phyloP scores from a whole-genome alignment of 2,888 invertebrate species.

The Mimas tiliae region DNA sequence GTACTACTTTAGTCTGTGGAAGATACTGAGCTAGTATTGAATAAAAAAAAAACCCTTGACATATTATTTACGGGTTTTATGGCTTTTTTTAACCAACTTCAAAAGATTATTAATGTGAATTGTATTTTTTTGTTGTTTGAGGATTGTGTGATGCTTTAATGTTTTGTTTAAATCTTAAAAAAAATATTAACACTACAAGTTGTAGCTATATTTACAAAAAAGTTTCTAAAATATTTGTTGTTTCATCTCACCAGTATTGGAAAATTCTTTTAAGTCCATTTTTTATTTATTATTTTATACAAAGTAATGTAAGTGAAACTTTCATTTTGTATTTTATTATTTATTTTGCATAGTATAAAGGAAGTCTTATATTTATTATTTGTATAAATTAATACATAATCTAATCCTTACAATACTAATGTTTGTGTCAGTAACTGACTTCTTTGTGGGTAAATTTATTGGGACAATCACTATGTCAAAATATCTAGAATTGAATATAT shows the following conservation, averaged over 20 bases:
- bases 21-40: not conserved
- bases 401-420: slow-evolving; percentile 42
- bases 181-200: not conserved
- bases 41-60: not conserved
- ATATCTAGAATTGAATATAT: not conserved
- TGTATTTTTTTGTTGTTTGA: not conserved
- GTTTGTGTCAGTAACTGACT: slow-evolving; percentile 13
- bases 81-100: not conserved
- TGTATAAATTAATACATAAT: slow-evolving; percentile 57
- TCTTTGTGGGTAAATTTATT: not conserved
- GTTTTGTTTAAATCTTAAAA: not conserved
- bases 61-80: not conserved
- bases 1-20: not conserved
- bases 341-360: slow-evolving; percentile 52
- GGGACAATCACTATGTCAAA: not conserved
- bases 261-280: too few species aligned
- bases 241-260: not conserved
- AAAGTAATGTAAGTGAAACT: slow-evolving; percentile 7
- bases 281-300: too few species aligned
- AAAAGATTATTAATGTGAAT: not conserved
- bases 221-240: too few species aligned
- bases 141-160: not conserved
- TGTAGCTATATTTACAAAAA: not conserved
- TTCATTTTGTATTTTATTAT: slow-evolving; percentile 39
- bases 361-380: slow-evolving; percentile 52